These are phyloP conservation scores for Drosophila kanapiae DNA, from an alignment of 1,140 invertebrate genomes.

Conservation along the genomic window DNA sequence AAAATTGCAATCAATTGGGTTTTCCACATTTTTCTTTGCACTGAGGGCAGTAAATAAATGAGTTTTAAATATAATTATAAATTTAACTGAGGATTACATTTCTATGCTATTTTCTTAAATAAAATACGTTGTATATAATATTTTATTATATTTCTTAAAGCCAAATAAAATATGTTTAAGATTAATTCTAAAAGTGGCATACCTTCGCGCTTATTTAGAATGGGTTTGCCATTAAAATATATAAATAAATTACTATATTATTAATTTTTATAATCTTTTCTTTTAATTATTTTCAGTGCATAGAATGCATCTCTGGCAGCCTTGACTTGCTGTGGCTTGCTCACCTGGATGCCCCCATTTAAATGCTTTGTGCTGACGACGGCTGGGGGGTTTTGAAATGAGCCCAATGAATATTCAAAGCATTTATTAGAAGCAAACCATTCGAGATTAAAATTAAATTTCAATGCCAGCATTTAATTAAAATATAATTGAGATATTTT, in stretches of 20 bases:
- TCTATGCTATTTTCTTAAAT: too few species aligned
- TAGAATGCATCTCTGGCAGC: not conserved
- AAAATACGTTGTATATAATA: too few species aligned
- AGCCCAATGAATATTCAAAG: constrained; percentile 12
- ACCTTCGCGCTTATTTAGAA: too few species aligned
- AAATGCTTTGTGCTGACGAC: constrained; percentile 3
- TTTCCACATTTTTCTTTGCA: constrained; percentile 11
- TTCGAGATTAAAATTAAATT: constrained; percentile 2
- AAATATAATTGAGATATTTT: constrained; percentile 6
- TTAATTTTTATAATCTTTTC: too few species aligned
- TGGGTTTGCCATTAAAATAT: too few species aligned
- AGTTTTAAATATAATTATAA: not conserved
- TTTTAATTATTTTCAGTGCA: not conserved
- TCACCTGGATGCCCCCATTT: constrained; percentile 24
- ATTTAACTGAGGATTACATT: not conserved
- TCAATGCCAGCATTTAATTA: constrained; percentile 1
- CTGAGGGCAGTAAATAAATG: not conserved
- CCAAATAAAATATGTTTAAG: too few species aligned
- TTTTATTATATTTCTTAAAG: too few species aligned
- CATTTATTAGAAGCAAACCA: constrained; percentile 9
- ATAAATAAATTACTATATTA: too few species aligned
- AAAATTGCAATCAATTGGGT: constrained; percentile 40
- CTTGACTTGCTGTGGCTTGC: constrained; percentile 23
- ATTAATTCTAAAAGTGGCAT: too few species aligned
- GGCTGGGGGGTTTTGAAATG: not conserved